These are phyloP conservation scores for Notoglanidium macrostoma DNA, from an alignment of 2,797 vertebrate genomes.

Conservation along the genomic window DNA sequence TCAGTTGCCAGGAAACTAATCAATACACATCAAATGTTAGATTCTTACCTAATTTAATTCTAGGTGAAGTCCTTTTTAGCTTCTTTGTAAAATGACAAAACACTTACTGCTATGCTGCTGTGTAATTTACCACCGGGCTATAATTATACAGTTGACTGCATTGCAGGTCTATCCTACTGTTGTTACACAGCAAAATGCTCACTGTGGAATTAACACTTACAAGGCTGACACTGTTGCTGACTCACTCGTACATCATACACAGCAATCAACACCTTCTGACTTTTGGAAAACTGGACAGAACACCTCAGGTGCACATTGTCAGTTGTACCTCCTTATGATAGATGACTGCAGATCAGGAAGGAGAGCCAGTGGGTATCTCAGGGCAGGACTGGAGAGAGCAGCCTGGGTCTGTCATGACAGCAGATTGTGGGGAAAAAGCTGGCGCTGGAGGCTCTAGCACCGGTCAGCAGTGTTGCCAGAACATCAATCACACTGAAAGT, in stretches of 20 bases:
- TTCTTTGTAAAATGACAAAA: conserved; percentile 40
- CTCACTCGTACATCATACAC: not conserved
- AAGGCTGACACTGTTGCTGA: not conserved
- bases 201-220: not conserved
- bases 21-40: conserved; percentile 44
- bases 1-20: conserved; percentile 44
- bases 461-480: not conserved
- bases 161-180: conserved; percentile 18
- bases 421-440: conserved; percentile 21
- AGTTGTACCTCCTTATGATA: conserved; percentile 26
- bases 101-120: conserved; percentile 16
- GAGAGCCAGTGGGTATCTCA: conserved; percentile 7
- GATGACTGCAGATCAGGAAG: conserved; percentile 5
- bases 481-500: conserved; percentile 40
- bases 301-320: not conserved
- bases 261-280: not conserved
- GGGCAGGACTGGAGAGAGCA: conserved; percentile 41
- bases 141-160: conserved; percentile 41
- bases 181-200: conserved; percentile 10
- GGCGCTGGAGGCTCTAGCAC: not conserved
- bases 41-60: conserved; percentile 35
- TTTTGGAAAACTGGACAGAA: not conserved
- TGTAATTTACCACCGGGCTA: conserved; percentile 30
- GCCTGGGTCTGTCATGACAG: conserved; percentile 32
- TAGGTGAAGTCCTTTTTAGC: conserved; percentile 33